Evolutionary conservation across 2,888 invertebrate species (phyloP).

Genomic region (Philhelius pedissequus): DNA sequence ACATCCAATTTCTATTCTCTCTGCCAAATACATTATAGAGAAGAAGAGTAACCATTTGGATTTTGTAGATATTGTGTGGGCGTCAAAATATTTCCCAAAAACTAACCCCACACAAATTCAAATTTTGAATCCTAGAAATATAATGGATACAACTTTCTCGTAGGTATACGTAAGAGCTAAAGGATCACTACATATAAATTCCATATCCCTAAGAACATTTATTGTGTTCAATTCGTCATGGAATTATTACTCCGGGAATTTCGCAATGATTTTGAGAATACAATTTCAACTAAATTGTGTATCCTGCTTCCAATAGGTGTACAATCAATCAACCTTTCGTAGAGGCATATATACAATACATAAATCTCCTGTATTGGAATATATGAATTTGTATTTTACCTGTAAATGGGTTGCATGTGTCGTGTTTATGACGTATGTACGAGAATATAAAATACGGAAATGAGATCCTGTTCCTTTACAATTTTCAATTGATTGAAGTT

Average conservation of each 20-base stretch:
- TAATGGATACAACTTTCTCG: background rate
- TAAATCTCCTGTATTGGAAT: background rate
- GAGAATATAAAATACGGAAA: conserved; percentile 6
- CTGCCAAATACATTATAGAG: background rate
- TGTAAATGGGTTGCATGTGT: too few species aligned
- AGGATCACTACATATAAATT: background rate
- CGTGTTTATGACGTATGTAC: background rate
- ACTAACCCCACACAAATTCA: background rate
- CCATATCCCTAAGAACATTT: background rate
- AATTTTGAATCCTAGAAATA: background rate
- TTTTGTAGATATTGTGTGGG: too few species aligned
- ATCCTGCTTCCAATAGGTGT: background rate
- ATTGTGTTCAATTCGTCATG: background rate
- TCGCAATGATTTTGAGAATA: background rate
- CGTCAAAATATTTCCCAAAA: background rate
- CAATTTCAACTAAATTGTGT: background rate
- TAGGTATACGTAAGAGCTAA: too few species aligned
- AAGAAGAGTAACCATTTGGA: background rate
- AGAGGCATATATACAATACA: background rate
- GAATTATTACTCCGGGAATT: background rate
- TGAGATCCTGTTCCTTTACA: background rate
- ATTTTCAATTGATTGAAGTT: conserved; percentile 15
- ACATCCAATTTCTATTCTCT: background rate
- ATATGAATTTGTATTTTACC: background rate
- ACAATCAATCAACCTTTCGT: background rate